A percentile compares a stretch with the other conserved stretches of the same genome.
phyloP scores from a whole-genome alignment of 2,113 vertebrate species.

The Xiphias gladius region DNA sequence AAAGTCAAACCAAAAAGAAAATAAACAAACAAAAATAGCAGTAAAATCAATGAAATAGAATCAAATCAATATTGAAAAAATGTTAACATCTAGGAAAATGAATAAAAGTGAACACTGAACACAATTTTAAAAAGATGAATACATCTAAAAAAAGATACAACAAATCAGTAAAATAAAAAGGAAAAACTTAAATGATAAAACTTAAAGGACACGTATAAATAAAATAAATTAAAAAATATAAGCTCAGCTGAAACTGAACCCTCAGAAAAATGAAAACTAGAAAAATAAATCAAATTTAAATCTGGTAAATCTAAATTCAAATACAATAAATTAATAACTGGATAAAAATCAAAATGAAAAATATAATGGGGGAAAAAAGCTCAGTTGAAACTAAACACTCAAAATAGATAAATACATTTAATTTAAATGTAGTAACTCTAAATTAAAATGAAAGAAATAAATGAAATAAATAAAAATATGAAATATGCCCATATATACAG shows the following conservation, averaged over 20 bases:
- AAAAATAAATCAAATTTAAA: neutral
- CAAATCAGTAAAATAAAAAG: neutral
- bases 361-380: neutral
- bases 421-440: too few relatives aligned
- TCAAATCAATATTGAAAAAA: neutral
- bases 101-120: too few relatives aligned
- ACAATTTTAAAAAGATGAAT: too few relatives aligned
- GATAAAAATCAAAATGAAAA: neutral
- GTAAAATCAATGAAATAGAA: too few relatives aligned
- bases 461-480: too few relatives aligned
- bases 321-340: neutral
- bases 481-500: too few relatives aligned
- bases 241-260: too few relatives aligned
- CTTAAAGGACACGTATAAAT: neutral
- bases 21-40: neutral
- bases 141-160: neutral
- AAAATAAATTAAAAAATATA: neutral
- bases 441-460: too few relatives aligned
- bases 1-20: neutral
- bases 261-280: neutral
- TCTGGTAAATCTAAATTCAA: neutral
- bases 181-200: neutral
- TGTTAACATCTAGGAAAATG: too few relatives aligned
- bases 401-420: too few relatives aligned
- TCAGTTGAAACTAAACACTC: too few relatives aligned